phyloP scores from a whole-genome alignment of 2,888 invertebrate species.

The Lottia gigantea region DNA sequence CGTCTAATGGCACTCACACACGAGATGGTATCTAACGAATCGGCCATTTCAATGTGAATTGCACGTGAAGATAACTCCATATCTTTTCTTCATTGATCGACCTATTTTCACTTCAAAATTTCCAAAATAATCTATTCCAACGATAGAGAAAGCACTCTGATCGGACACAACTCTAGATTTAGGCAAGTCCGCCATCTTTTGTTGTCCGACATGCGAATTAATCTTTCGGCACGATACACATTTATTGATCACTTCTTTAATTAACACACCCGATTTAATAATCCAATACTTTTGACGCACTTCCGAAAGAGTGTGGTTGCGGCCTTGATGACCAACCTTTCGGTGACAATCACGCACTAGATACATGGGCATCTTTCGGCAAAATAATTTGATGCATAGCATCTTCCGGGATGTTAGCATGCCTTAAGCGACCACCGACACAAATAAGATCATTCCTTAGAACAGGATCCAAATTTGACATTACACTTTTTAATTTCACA shows the following conservation, averaged over 20 bases:
- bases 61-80: slow-evolving; percentile 13
- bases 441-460: slow-evolving; percentile 4
- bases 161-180: neutral
- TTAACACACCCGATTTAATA: neutral
- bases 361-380: neutral
- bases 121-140: neutral
- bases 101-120: slow-evolving; percentile 8
- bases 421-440: slow-evolving; percentile 6
- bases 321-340: slow-evolving; percentile 11
- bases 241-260: slow-evolving; percentile 8
- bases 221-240: slow-evolving; percentile 3
- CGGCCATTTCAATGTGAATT: neutral
- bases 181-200: slow-evolving; percentile 11
- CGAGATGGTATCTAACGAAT: neutral
- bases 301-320: neutral
- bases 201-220: slow-evolving; percentile 2
- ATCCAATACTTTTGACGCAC: slow-evolving; percentile 11
- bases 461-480: slow-evolving; percentile 10
- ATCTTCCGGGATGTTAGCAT: neutral
- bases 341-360: slow-evolving; percentile 1
- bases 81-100: neutral
- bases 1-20: neutral
- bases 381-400: slow-evolving; percentile 1
- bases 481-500: neutral
- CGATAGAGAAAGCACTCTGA: neutral